These are phyloP conservation scores for Drosophila littoralis DNA, from an alignment of 1,140 invertebrate genomes.

Conservation along the genomic window DNA sequence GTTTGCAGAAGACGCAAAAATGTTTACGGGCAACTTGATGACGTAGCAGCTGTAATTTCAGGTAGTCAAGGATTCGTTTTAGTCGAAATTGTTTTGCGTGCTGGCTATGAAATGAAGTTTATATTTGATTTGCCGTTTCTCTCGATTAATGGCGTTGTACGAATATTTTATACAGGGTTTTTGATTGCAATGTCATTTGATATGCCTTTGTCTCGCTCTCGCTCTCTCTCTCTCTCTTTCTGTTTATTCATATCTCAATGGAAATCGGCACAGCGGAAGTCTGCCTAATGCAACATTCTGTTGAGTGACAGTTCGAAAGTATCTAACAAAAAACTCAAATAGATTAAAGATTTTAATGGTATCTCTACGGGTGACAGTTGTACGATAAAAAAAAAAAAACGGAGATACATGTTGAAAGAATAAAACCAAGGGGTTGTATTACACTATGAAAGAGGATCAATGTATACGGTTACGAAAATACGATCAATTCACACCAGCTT, in stretches of 20 bases:
- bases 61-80: conserved; percentile 57
- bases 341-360: conserved; percentile 8
- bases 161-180: conserved; percentile 7
- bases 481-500: too few relatives aligned
- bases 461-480: too few relatives aligned
- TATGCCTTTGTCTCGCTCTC: conserved; percentile 13
- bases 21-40: conserved; percentile 56
- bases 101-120: conserved; percentile 13
- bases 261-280: conserved; percentile 4
- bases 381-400: neutral
- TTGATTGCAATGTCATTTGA: conserved; percentile 38
- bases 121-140: conserved; percentile 30
- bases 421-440: too few relatives aligned
- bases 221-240: neutral
- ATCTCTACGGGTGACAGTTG: neutral
- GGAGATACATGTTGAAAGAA: neutral
- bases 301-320: conserved; percentile 16
- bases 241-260: neutral
- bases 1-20: conserved; percentile 76
- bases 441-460: too few relatives aligned
- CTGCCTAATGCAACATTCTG: conserved; percentile 11
- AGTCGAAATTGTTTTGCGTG: conserved; percentile 38
- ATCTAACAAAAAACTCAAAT: neutral
- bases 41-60: conserved; percentile 48
- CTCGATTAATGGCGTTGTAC: conserved; percentile 4